Percentiles rank a stretch among this genome's conserved stretches.
Conservation (phyloP, 2,888 invertebrate genomes). For the Mimachlamys varia region DNA sequence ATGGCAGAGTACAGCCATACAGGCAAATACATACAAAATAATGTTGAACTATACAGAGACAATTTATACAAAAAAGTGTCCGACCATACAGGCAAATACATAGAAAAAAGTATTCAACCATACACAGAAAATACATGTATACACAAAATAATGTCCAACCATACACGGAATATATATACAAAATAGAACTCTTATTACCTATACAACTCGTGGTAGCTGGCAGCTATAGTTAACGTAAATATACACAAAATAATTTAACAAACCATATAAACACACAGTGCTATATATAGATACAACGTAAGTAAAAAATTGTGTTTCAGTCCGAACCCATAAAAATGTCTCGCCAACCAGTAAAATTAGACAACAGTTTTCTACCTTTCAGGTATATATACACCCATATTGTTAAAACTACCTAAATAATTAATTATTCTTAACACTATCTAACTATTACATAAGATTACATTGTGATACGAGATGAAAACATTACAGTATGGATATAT, state of each 20-base stretch:
- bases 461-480: neutral
- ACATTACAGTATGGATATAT: too few relatives aligned
- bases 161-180: too few relatives aligned
- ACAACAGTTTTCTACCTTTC: neutral
- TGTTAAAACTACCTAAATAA: neutral
- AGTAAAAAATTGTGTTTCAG: neutral
- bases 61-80: too few relatives aligned
- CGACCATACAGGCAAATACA: too few relatives aligned
- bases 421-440: neutral
- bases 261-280: neutral
- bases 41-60: too few relatives aligned
- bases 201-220: neutral
- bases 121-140: too few relatives aligned
- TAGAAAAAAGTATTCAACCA: too few relatives aligned
- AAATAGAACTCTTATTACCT: neutral
- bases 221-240: neutral
- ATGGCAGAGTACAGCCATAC: too few relatives aligned
- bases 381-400: neutral
- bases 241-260: slow-evolving; percentile 18
- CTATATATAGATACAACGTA: neutral
- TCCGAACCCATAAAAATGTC: neutral
- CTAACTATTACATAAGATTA: neutral
- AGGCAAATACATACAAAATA: too few relatives aligned
- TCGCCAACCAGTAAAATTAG: neutral
- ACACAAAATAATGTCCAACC: too few relatives aligned